Percentiles rank a stretch among this genome's conserved stretches.
phyloP scores from a whole-genome alignment of 2,888 invertebrate species.

The Lysandra bellargus region DNA sequence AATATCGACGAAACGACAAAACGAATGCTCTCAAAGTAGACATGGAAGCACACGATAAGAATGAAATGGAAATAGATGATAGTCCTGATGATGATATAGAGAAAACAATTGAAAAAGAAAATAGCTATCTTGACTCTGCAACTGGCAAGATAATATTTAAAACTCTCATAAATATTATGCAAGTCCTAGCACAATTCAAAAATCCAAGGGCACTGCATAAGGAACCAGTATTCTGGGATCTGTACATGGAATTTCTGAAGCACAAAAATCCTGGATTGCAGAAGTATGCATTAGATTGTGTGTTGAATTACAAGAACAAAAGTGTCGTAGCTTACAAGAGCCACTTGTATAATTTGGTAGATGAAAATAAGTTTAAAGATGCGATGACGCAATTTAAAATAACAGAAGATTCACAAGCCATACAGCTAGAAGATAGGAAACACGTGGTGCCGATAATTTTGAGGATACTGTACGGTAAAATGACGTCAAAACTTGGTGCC shows the following conservation, averaged over 20 bases:
- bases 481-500: slow-evolving; percentile 88
- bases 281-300: slow-evolving; percentile 91
- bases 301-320: slow-evolving; percentile 91
- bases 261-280: slow-evolving; percentile 90
- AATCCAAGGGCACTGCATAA: slow-evolving; percentile 90
- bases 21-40: slow-evolving; percentile 74
- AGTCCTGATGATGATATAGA: slow-evolving; percentile 59
- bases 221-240: slow-evolving; percentile 86
- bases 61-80: slow-evolving; percentile 58
- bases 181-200: slow-evolving; percentile 88
- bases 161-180: slow-evolving; percentile 84
- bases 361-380: slow-evolving; percentile 93
- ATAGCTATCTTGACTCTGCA: slow-evolving; percentile 51
- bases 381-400: slow-evolving; percentile 91
- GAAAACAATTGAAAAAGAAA: slow-evolving; percentile 51
- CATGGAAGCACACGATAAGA: slow-evolving; percentile 80
- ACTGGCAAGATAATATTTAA: slow-evolving; percentile 72
- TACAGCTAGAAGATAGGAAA: slow-evolving; percentile 87
- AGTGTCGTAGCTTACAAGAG: slow-evolving; percentile 89
- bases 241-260: slow-evolving; percentile 90
- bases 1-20: slow-evolving; percentile 64
- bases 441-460: slow-evolving; percentile 88
- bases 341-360: slow-evolving; percentile 88
- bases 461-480: slow-evolving; percentile 92
- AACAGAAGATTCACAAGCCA: slow-evolving; percentile 83